phyloP scores from a whole-genome alignment of 2,113 vertebrate species.

The Apteryx owenii region DNA sequence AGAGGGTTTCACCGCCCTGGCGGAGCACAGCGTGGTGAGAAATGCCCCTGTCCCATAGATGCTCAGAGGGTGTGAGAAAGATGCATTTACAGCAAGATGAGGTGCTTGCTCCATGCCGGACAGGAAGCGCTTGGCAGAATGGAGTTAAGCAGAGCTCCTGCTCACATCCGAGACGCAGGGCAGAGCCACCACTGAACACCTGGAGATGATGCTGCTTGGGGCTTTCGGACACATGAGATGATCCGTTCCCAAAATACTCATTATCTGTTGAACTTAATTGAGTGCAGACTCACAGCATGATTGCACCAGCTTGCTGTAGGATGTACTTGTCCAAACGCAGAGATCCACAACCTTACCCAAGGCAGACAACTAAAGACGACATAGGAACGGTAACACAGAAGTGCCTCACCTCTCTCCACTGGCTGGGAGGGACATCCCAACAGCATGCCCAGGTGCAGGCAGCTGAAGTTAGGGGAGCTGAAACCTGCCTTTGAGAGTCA shows the following conservation, averaged over 20 bases:
- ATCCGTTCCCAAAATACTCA: neutral
- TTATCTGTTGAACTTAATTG: neutral
- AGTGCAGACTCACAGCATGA: neutral
- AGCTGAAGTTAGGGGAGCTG: too few relatives aligned
- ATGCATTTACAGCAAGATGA: neutral
- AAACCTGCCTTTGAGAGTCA: too few relatives aligned
- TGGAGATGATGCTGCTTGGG: neutral
- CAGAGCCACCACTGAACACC: neutral
- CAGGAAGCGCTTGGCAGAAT: neutral
- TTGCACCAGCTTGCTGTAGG: neutral
- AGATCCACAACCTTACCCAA: too few relatives aligned
- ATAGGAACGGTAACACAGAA: too few relatives aligned
- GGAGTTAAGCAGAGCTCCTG: neutral
- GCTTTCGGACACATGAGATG: neutral
- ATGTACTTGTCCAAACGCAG: neutral
- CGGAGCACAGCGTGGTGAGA: neutral
- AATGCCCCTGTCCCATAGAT: neutral
- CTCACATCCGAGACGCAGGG: neutral
- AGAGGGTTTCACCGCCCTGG: neutral
- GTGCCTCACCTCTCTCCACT: too few relatives aligned
- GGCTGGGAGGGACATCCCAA: too few relatives aligned
- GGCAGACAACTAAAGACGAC: too few relatives aligned
- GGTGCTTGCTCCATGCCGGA: fast-evolving
- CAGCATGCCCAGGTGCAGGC: too few relatives aligned
- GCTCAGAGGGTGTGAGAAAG: neutral